These are phyloP conservation scores for Platycheirus rosarum DNA, from an alignment of 2,888 invertebrate species.

Conservation along the genomic window DNA sequence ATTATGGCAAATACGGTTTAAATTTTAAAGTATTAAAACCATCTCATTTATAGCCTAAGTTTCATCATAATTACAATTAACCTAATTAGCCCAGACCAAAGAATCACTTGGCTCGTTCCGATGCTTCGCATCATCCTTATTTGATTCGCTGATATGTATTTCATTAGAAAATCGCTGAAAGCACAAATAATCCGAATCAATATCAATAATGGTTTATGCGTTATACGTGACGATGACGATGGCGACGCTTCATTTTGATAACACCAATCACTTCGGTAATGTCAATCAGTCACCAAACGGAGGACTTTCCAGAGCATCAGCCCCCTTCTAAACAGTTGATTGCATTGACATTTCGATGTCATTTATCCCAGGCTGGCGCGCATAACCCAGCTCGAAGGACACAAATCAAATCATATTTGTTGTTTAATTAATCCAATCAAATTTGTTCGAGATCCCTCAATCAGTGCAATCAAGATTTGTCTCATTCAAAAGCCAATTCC, in stretches of 20 bases:
- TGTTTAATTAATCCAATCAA: conserved; percentile 66
- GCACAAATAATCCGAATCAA: neutral
- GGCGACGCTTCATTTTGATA: neutral
- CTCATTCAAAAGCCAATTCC: neutral
- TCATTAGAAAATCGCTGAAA: neutral
- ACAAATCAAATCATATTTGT: conserved; percentile 58
- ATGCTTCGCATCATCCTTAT: too few species aligned
- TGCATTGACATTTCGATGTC: conserved; percentile 6
- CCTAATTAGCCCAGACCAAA: too few species aligned
- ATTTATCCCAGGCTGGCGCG: conserved; percentile 11
- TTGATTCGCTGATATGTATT: too few species aligned
- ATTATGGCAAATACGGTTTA: too few species aligned
- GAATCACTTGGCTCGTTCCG: too few species aligned
- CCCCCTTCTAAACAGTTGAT: neutral
- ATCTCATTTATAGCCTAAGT: too few species aligned
- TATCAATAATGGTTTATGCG: neutral
- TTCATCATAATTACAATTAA: too few species aligned
- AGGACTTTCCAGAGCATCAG: neutral
- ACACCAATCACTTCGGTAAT: neutral
- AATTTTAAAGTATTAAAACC: too few species aligned
- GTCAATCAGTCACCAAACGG: neutral
- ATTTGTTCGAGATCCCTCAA: conserved; percentile 45
- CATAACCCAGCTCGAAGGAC: conserved; percentile 14
- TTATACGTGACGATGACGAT: neutral
- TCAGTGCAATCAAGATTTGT: conserved; percentile 42